Evolutionary conservation across 92 coral and sea anemone species (phyloP).

Genomic region (Galaxea fascicularis): DNA sequence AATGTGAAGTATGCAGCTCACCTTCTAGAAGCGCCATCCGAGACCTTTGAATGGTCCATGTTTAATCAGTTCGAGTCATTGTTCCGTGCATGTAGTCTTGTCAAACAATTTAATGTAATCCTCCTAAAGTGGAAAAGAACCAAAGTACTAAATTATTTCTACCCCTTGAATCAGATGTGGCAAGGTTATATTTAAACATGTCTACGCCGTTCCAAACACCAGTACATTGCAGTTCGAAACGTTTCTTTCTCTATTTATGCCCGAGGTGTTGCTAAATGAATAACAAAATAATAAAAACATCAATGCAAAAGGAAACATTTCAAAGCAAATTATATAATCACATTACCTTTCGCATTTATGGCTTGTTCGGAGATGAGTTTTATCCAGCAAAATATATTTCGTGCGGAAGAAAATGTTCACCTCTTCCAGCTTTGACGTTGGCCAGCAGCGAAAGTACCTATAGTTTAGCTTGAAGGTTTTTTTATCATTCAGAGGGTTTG

Average conservation of each 20-base stretch:
- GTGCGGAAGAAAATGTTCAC: background rate
- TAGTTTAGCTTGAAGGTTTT: background rate
- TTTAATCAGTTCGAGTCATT: conserved; percentile 25
- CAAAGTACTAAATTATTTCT: background rate
- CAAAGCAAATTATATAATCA: background rate
- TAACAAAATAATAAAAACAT: background rate
- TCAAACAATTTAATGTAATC: conserved; percentile 15
- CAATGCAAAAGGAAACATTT: background rate
- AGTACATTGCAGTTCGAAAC: background rate
- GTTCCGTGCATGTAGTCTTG: conserved; percentile 11
- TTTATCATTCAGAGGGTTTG: background rate
- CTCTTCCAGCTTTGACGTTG: background rate
- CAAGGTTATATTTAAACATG: conserved; percentile 2
- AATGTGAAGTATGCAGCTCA: background rate
- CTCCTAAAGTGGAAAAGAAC: background rate
- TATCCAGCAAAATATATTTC: too few species aligned
- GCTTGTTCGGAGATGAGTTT: too few species aligned
- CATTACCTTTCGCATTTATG: conserved; percentile 6
- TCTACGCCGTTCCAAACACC: background rate
- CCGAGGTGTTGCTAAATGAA: background rate
- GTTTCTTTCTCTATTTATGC: background rate
- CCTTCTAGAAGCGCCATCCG: conserved; percentile 9
- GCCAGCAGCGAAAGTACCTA: background rate
- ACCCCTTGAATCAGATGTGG: background rate
- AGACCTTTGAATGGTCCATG: conserved; percentile 28